phyloP scores from a whole-genome alignment of 2,888 invertebrate species.

The Leucania comma region DNA sequence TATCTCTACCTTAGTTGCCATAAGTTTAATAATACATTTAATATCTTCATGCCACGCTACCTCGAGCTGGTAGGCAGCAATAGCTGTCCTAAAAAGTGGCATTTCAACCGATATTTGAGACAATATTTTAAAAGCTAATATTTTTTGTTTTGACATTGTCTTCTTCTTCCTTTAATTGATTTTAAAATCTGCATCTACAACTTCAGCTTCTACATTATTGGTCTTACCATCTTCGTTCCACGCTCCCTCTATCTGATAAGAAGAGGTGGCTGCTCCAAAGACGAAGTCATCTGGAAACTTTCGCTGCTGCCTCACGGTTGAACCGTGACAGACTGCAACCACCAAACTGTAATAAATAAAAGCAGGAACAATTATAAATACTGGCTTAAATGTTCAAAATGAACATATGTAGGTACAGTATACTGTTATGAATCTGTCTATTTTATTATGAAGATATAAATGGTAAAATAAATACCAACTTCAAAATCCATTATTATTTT shows the following conservation, averaged over 20 bases:
- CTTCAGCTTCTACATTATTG: too few species aligned
- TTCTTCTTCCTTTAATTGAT: not conserved
- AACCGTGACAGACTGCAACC: constrained; percentile 46
- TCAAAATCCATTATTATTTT: too few species aligned
- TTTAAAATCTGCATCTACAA: too few species aligned
- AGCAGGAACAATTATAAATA: not conserved
- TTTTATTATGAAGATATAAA: too few species aligned
- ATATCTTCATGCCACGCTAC: constrained; percentile 14
- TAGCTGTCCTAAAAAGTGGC: constrained; percentile 74
- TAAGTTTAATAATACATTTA: not conserved
- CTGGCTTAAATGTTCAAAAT: too few species aligned
- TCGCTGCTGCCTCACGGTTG: not conserved
- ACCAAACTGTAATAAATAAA: constrained; percentile 1
- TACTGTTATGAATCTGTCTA: too few species aligned
- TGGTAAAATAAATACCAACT: too few species aligned
- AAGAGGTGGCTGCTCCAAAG: constrained; percentile 76
- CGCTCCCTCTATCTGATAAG: constrained; percentile 77
- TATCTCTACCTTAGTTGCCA: too few species aligned
- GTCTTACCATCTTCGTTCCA: constrained; percentile 72
- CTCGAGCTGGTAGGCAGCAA: constrained; percentile 75
- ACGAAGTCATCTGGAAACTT: constrained; percentile 64
- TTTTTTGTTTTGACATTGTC: too few species aligned
- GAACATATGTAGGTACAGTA: too few species aligned
- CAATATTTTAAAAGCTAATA: too few species aligned
- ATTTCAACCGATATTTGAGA: too few species aligned